Conservation (phyloP, 2,113 vertebrate genomes). For the Apteryx owenii region DNA sequence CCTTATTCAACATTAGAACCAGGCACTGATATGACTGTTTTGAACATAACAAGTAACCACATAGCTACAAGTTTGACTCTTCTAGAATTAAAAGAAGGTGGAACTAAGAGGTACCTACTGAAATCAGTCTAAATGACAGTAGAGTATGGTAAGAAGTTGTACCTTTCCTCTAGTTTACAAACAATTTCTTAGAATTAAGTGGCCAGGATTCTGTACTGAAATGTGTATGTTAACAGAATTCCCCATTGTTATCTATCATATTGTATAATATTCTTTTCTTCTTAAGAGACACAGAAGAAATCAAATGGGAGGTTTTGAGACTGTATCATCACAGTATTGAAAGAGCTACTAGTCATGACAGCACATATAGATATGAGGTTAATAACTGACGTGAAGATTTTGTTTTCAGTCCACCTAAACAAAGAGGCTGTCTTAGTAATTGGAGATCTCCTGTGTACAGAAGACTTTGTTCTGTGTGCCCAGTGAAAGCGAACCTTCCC, state of each 20-base stretch:
- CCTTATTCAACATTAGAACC: not conserved
- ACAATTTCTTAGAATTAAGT: not conserved
- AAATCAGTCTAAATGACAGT: not conserved
- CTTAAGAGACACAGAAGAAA: not conserved
- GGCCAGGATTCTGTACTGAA: not conserved
- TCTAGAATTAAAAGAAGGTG: not conserved
- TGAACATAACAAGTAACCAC: not conserved
- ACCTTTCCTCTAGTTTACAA: not conserved
- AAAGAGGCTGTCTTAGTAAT: not conserved
- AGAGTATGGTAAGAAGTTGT: not conserved
- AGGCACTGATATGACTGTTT: not conserved
- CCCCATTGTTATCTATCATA: not conserved
- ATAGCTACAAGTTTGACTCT: not conserved
- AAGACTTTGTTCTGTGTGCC: not conserved
- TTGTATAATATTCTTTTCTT: not conserved
- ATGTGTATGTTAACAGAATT: not conserved
- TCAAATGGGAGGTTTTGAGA: not conserved
- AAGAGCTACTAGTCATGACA: not conserved
- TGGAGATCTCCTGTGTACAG: not conserved
- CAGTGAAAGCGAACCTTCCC: not conserved
- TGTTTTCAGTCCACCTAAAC: not conserved
- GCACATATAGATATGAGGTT: not conserved
- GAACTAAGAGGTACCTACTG: not conserved
- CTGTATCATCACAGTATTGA: not conserved
- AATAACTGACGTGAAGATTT: not conserved